phyloP scores from a whole-genome alignment of 2,797 vertebrate species.

The Sphenodon punctatus region DNA sequence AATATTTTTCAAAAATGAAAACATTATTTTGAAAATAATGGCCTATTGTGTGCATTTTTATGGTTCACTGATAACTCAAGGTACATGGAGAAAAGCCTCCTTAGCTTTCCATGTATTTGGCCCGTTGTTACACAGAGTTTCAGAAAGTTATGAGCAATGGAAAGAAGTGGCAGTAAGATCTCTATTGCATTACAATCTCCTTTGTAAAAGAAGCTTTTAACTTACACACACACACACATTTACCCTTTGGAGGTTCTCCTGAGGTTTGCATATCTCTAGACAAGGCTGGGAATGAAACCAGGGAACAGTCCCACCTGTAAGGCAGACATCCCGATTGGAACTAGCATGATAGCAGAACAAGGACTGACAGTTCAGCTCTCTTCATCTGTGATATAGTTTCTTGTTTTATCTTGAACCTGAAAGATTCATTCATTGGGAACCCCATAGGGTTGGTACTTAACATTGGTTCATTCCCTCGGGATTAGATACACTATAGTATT shows the following conservation, averaged over 20 bases:
- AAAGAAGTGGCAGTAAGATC: conserved; percentile 16
- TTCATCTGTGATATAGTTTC: conserved; percentile 40
- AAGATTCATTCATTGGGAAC: conserved; percentile 32
- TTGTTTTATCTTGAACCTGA: conserved; percentile 44
- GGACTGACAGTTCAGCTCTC: conserved; percentile 42
- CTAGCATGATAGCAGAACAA: background rate
- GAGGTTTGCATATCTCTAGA: conserved; percentile 49
- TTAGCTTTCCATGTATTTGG: background rate
- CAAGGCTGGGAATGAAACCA: conserved; percentile 39
- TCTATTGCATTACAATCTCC: conserved; percentile 50
- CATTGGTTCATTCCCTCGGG: conserved; percentile 34
- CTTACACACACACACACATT: conserved; percentile 27
- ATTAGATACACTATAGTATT: conserved; percentile 37
- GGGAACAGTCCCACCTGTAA: background rate
- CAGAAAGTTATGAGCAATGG: conserved; percentile 33
- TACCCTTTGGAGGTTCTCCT: conserved; percentile 24
- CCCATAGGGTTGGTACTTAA: background rate
- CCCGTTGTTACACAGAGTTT: conserved; percentile 44
- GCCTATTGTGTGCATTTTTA: background rate
- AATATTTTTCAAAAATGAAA: background rate
- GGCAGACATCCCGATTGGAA: conserved; percentile 18
- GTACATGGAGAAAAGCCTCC: background rate
- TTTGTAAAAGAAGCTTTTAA: conserved; percentile 33
- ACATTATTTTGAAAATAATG: background rate
- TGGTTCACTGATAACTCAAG: background rate